phyloP scores from a whole-genome alignment of 2,797 vertebrate genomes.

The Mormyrus proboscirostris region DNA sequence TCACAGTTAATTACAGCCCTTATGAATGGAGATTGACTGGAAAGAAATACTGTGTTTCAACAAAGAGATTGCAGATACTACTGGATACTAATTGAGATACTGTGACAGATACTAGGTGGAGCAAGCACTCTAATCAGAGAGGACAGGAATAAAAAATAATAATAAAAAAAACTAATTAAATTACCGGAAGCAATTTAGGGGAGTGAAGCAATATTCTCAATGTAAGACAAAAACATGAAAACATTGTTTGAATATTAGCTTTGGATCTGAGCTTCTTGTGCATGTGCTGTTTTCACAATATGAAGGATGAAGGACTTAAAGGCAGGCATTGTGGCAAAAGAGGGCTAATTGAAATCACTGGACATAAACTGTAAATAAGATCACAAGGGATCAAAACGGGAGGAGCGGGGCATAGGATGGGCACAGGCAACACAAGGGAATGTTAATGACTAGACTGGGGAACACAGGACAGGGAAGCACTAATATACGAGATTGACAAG shows the following conservation, averaged over 20 bases:
- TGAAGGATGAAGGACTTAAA: not conserved
- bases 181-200: not conserved
- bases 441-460: not conserved
- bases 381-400: not conserved
- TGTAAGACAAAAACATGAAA: not conserved
- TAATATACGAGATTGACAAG: not conserved
- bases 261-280: not conserved
- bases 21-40: constrained; percentile 44
- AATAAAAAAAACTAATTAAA: not conserved
- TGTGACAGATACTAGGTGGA: not conserved
- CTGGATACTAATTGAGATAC: not conserved
- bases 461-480: not conserved
- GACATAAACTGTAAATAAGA: not conserved
- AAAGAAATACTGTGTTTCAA: constrained; percentile 46
- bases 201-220: not conserved
- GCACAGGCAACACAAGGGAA: not conserved
- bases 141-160: not conserved
- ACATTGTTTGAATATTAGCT: not conserved
- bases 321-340: not conserved
- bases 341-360: not conserved
- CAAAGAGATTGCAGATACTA: constrained; percentile 25
- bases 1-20: constrained; percentile 44
- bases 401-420: not conserved
- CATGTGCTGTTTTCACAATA: not conserved
- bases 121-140: not conserved